Evolutionary conservation across 2,888 invertebrate species (phyloP), one percentile per base, ranked within the genome.

Genomic region (Noctua fimbriata): DNA sequence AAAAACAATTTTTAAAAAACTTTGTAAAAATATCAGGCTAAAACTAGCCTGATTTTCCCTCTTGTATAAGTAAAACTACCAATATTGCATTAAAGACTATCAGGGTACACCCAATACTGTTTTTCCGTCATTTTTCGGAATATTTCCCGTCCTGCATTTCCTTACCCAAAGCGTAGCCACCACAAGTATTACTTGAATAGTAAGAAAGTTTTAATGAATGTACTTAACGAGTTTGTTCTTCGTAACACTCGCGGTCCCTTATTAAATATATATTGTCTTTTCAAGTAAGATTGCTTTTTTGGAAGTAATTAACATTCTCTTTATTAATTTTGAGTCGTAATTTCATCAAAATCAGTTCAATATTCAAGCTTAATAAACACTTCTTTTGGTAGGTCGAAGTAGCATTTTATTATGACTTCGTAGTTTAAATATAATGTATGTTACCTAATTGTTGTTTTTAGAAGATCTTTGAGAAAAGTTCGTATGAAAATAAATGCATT

Each of bases 151-250:
- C 87, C 84, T 44, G 49, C 1, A 16, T 21, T 58, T 77, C 41
- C 66, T 55, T 44, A n/a, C 5, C 14, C 1, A 78, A 79, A 65
- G 21, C 32, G n/a, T 82, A 73, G 83, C 44, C 55, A 84, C 81
- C 60, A 12, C 18, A 71, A 69, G 65, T 79, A 79, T 81, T 79
- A 88, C 81, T 89, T 83, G 82, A 88, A 89, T 91, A 90, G 89
- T 90, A 87, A 78, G 80, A 86, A 91, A 90, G 88, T 90, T 90
- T 91, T 91, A 90, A 90, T 90, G 84, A 90, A 90, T 89, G 86
- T 85, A 89, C 89, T 90, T 89, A 87, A 86, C 85, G 67, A 90
- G 86, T 87, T 90, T 85, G 84, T 84, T 78, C 84, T 81, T 85
- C 28, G 82, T 77, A 87, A 85, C 79, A 88, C 82, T 87, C 76